Base-by-base conservation (phyloP, 2,113 vertebrate species). In the Muscicapa adusta region DNA sequence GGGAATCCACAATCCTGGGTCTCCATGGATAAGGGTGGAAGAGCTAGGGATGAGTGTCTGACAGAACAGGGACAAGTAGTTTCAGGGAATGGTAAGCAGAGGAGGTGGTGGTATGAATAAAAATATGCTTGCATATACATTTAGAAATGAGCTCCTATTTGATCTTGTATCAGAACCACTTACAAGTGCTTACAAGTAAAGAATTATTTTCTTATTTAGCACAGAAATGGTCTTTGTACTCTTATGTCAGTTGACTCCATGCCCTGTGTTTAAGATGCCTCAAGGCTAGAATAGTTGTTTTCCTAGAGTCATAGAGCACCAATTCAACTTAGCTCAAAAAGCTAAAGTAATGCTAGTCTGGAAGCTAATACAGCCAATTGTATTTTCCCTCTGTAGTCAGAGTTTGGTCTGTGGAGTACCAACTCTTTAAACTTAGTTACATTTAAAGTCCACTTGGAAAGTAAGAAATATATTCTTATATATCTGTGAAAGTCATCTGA, bases 401-500 rank as follows among this genome's bases (percentile, higher is more conserved):
- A 73, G 12, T 67, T 96, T 88, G 58, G 56, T 84, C 53, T 79
- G 70, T 75, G 38, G n/a, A 94, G 24, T 67, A 93, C 68, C 67
- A 88, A 25, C 79, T 73, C 10, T 88, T 94, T 86, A 78, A 87
- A 68, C 6, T 50, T 70, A 66, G 54, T 73, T 63, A 85, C 43
- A 68, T 74, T 79, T 86, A 47, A 90, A 86, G 43, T 48, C 25
- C 16, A 50, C 45, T 85, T 88, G 67, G 53, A 92, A 92, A 90
- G 15, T 56, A 54, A 91, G 72, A 95, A 88, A 56, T 67, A 19
- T 10, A 47, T 72, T 96, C 6, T 90, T 73, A 45, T 70, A 45
- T 75, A 85, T 93, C 81, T 88, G 85, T 85, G 67, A 88, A 94
- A 95, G 73, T 79, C 79, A 79, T 87, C 85, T 5, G 8, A 85